Base-by-base conservation (phyloP, 2,113 vertebrate genomes). In the Saccopteryx bilineata region DNA sequence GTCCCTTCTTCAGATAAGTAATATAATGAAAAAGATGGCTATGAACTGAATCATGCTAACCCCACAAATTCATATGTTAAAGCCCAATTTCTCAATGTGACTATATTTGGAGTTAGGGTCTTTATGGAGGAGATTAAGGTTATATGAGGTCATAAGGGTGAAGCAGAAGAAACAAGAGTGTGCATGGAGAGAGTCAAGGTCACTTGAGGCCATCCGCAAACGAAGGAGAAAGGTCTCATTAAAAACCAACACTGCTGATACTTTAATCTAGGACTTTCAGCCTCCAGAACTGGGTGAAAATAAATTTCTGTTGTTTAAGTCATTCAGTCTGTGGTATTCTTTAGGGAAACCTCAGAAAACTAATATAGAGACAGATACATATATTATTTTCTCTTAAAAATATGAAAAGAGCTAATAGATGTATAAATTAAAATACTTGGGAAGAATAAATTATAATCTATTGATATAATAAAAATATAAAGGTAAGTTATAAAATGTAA, bases 401-500 rank as follows among this genome's bases (percentile, higher is more conserved):
- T 71, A 58, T 52, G 58, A 68, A 80, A 82, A 76, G 4, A 80
- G n/a, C 17, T n/a, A 72, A 75, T n/a, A 83, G 8, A 68, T 63
- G 8, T 13, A 81, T 1, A 85, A 63, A 72, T 86, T 80, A 69
- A 72, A 66, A 65, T 46, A 76, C 8, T 69, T 76, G 31, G n/a
- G 17, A 60, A 82, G 13, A 75, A 28, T 68, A 58, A 52, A 91
- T 69, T 91, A 80, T 9, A 68, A 56, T 5, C 39, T 39, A 39
- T 81, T 86, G 60, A 39, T 79, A 74, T 56, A 81, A 75, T 71
- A 65, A 63, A 80, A 89, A 68, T 76, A 12, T 76, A 24, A 92
- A 78, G 4, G 5, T 86, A 48, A 15, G 52, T 50, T 63, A 56
- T 4, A 91, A 93, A 79, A 80, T 68, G 33, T 61, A 71, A 94